These are phyloP conservation scores for Callocephalon fimbriatum DNA, from an alignment of 2,113 vertebrate genomes.

Conservation along the genomic window DNA sequence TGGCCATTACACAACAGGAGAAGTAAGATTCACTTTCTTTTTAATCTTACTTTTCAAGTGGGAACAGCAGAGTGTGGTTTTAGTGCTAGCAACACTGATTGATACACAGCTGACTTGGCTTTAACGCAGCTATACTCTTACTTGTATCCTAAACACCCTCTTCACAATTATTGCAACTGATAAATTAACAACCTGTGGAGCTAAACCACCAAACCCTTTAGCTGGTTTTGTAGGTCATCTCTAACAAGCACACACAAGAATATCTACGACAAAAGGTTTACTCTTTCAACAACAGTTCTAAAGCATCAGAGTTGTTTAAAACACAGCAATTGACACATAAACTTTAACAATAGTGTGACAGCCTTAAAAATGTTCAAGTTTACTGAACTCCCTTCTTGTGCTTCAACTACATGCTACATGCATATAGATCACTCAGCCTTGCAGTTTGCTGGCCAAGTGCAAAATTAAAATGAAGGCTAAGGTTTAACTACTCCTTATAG, in stretches of 20 bases:
- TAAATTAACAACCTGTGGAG: not conserved
- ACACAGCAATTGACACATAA: not conserved
- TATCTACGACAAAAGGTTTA: not conserved
- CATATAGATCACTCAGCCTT: not conserved
- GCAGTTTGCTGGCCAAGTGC: not conserved
- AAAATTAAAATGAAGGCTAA: not conserved
- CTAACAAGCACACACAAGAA: not conserved
- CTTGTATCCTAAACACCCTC: not conserved
- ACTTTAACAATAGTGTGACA: not conserved
- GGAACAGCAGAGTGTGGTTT: not conserved
- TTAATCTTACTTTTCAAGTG: not conserved
- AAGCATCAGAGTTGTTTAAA: not conserved
- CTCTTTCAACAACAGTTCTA: not conserved
- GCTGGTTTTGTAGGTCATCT: not conserved
- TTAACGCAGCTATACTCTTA: not conserved
- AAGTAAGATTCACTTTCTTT: not conserved
- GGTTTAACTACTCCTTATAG: not conserved
- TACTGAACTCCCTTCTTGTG: not conserved
- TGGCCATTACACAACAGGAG: not conserved
- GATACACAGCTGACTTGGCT: not conserved
- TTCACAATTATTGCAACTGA: not conserved
- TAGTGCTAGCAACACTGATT: not conserved
- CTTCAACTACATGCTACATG: not conserved
- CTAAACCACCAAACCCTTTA: not conserved
- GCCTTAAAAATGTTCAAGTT: not conserved